Evolutionary conservation across 2,888 invertebrate species (phyloP), one percentile per base, ranked within the genome.

Genomic region (Coleophora flavipennella): DNA sequence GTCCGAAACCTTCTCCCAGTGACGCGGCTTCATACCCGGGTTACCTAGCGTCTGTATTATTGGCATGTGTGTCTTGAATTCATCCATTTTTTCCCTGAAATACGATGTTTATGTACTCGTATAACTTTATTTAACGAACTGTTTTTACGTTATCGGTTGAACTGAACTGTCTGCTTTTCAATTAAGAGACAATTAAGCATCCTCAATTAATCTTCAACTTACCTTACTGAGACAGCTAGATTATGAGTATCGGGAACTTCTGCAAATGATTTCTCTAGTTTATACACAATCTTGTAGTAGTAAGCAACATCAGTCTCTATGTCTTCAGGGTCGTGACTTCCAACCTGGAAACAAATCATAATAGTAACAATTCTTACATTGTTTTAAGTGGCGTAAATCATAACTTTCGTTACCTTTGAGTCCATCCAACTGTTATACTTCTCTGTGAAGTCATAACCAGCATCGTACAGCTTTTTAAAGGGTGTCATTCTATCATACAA

Each of bases 1-100:
- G 60, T 97, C 97, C 0, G 97, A 96, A 4, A 98, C 91, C 75
- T 92, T 92, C 61, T 96, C 95, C 97, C 97, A 97, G 70, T 97
- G 97, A 0, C 96, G 89, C 1, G 85, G 88, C 62, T 95, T 94
- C 90, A 98, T 90, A 38, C 96, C 97, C 0, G 97, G 97, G 84
- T 98, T 98, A 34, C 97, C 97, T 13, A 98, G 78, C 0, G 96
- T 97, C 65, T 92, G 90, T 31, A 98, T 92, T n/a, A 97, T 91
- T 0, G 97, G 95, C 89, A 97, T 85, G 56, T 94, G 88, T n/a
- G 89, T 88, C 50, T 92, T 92, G 73, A 98, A 97, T 2, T 90
- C 91, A 55, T 97, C 97, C 51, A 97, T 94, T 69, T 88, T 88
- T 35, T 85, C 75, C 53, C 91, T 89, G 20, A 4, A 4, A 20